These are phyloP conservation scores for Chondrosia reniformis DNA, from an alignment of 37 sponge, comb jelly and placozoan genomes.

Conservation along the genomic window DNA sequence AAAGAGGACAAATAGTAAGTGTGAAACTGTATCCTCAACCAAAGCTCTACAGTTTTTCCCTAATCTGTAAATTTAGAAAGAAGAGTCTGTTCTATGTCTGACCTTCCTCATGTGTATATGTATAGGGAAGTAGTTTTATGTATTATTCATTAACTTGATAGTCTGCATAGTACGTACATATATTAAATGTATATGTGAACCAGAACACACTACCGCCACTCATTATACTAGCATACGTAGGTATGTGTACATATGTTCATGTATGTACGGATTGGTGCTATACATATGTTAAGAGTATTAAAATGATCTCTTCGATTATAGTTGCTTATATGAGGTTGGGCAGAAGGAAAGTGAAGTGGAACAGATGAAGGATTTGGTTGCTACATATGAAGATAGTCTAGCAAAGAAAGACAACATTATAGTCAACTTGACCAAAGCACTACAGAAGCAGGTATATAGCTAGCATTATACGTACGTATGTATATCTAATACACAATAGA, in stretches of 20 bases:
- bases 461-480: neutral
- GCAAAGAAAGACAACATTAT: slow-evolving; percentile 84
- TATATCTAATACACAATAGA: neutral
- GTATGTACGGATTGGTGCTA: neutral
- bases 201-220: no score
- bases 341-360: slow-evolving; percentile 56
- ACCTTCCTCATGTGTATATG: neutral
- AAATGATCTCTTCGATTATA: slow-evolving; percentile 18
- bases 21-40: no score
- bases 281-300: no score
- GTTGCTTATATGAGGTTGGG: slow-evolving; percentile 25
- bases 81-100: no score
- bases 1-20: no score
- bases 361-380: slow-evolving; percentile 59
- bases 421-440: slow-evolving; percentile 59
- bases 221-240: no score
- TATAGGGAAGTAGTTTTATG: no score
- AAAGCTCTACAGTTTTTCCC: no score
- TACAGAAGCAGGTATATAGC: slow-evolving; percentile 77
- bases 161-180: no score
- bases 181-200: no score
- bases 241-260: neutral
- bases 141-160: no score
- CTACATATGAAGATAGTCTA: slow-evolving; percentile 77
- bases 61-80: no score